A percentile compares a stretch with the other conserved stretches of the same genome.
Evolutionary conservation across 2,888 invertebrate species (phyloP).

Genomic region (Dimorphilus gyrociliatus): DNA sequence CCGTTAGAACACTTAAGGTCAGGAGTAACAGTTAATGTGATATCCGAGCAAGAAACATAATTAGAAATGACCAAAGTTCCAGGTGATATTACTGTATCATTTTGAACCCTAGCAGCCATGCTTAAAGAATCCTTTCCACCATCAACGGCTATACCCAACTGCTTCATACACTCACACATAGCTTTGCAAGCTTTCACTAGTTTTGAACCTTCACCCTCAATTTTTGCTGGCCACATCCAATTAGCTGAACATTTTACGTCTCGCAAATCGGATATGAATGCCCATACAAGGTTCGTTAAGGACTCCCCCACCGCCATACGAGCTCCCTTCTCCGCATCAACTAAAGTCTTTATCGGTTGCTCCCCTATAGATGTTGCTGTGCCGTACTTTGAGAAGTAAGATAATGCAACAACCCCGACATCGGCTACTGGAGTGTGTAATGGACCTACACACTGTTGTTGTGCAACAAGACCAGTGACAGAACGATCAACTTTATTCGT

Average conservation of each 20-base stretch:
- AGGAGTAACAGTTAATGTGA: conserved; percentile 67
- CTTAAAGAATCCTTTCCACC: conserved; percentile 94
- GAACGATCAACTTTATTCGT: conserved; percentile 92
- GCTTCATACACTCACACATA: conserved; percentile 65
- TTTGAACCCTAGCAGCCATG: conserved; percentile 75
- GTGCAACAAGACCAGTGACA: conserved; percentile 82
- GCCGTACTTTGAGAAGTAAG: conserved; percentile 57
- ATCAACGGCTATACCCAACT: conserved; percentile 73
- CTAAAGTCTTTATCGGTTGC: conserved; percentile 80
- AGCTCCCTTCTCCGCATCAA: conserved; percentile 69
- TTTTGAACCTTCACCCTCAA: conserved; percentile 74
- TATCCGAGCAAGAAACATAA: conserved; percentile 84
- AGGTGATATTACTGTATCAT: conserved; percentile 46
- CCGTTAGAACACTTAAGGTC: conserved; percentile 55
- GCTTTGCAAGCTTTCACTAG: conserved; percentile 71
- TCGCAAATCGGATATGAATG: conserved; percentile 44
- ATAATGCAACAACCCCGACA: conserved; percentile 67
- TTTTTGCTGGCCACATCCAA: conserved; percentile 99
- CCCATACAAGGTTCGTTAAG: conserved; percentile 70
- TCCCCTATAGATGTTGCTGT: conserved; percentile 90
- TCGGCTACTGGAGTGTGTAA: conserved; percentile 88
- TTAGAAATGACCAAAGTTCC: conserved; percentile 87
- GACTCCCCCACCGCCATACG: conserved; percentile 87
- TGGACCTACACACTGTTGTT: conserved; percentile 95
- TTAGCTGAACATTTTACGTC: conserved; percentile 98